phyloP scores from a whole-genome alignment of 1,140 invertebrate species.

The Formica exsecta region DNA sequence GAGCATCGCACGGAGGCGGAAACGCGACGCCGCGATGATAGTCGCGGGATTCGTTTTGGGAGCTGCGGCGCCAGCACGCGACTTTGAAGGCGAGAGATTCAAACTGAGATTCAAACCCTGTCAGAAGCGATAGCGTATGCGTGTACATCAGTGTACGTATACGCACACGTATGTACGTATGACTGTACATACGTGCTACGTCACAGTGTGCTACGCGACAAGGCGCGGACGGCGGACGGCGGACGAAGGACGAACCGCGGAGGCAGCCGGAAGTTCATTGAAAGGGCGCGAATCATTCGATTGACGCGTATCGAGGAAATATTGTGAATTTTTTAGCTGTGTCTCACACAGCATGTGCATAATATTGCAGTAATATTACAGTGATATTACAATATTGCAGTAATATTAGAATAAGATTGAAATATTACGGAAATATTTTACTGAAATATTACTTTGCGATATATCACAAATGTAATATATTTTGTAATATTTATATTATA shows the following conservation, averaged over 20 bases:
- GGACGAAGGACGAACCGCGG: background rate
- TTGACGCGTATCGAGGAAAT: background rate
- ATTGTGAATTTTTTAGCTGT: too few relatives aligned
- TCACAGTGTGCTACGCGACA: background rate
- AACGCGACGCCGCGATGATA: background rate
- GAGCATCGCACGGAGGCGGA: background rate
- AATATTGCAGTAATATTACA: too few relatives aligned
- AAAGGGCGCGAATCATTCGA: background rate
- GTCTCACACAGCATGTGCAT: too few relatives aligned
- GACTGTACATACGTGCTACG: too few relatives aligned
- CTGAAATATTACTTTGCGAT: too few relatives aligned
- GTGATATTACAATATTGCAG: too few relatives aligned
- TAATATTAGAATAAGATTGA: too few relatives aligned
- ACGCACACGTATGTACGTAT: background rate
- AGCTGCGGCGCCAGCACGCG: constrained; percentile 25
- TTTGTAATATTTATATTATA: too few relatives aligned
- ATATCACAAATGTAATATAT: too few relatives aligned
- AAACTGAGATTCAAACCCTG: constrained; percentile 71
- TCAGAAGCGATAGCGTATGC: constrained; percentile 63
- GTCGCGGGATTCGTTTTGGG: background rate
- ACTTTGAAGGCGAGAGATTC: constrained; percentile 1
- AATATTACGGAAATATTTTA: too few relatives aligned
- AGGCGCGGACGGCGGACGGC: background rate
- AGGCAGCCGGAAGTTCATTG: background rate
- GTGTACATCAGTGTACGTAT: background rate